These are phyloP conservation scores for Drosophila ezoana DNA, from an alignment of 2,888 invertebrate species.

Conservation along the genomic window DNA sequence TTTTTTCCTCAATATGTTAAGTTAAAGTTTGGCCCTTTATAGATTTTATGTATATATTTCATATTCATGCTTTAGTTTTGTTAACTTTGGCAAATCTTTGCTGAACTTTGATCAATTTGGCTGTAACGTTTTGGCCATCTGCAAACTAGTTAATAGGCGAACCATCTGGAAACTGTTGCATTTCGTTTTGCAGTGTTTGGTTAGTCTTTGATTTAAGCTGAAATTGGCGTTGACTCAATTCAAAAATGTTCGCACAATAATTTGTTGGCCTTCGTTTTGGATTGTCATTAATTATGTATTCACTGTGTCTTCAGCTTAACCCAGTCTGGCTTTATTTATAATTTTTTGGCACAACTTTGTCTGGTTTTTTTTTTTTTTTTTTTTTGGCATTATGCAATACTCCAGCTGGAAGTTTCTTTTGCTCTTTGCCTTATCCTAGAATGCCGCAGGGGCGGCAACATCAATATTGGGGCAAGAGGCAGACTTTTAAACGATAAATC, in stretches of 20 bases:
- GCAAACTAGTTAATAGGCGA: constrained; percentile 36
- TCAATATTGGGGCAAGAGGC: background rate
- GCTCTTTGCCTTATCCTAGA: constrained; percentile 50
- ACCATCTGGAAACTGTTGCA: constrained; percentile 40
- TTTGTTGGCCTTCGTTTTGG: constrained; percentile 48
- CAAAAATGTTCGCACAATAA: constrained; percentile 64
- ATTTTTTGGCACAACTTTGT: constrained; percentile 36
- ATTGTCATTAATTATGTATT: constrained; percentile 44
- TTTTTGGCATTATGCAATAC: constrained; percentile 54
- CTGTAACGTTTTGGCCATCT: constrained; percentile 11
- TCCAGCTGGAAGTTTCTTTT: background rate
- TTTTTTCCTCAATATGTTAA: background rate
- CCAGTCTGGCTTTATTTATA: constrained; percentile 29
- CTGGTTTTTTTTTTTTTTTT: constrained; percentile 7
- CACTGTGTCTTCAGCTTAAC: constrained; percentile 28
- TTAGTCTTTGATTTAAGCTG: constrained; percentile 40
- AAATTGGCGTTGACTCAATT: constrained; percentile 50
- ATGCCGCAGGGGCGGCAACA: constrained; percentile 32
- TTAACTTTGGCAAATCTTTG: background rate
- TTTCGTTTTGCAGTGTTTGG: constrained; percentile 28
- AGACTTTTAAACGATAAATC: background rate
- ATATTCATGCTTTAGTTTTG: background rate
- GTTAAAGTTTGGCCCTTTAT: background rate
- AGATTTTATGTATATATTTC: background rate
- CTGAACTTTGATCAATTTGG: constrained; percentile 11